Base-by-base conservation (phyloP, 2,797 vertebrate species). In the Chloroceryle amazona region DNA sequence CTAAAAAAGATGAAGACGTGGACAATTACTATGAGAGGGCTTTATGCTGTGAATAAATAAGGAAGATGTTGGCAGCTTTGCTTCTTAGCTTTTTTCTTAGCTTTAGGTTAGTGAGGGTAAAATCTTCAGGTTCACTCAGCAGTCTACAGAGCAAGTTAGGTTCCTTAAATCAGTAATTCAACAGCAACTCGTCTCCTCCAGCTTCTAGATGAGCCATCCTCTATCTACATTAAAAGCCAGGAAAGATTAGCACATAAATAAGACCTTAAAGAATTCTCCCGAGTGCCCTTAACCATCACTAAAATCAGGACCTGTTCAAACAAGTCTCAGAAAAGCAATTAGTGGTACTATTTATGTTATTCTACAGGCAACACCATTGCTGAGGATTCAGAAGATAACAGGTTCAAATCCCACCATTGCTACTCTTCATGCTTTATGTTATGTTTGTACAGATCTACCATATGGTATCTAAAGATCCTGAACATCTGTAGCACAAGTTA, bases 281-380 rank as follows among this genome's bases (percentile, higher is more conserved):
- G 66, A 70, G 71, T 57, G 67, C 41, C 71, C 62, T 88, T 49
- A 90, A 37, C 65, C 74, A 79, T 57, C 90, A 33, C 60, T 82
- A 71, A 84, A 90, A 82, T 49, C 86, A 72, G 9, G n/a, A 82
- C 54, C 67, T 61, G 39, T 70, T 57, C 57, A 92, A 71, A 80
- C 7, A 33, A 63, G 61, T 29, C 74, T 76, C 47, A 67, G 61
- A 87, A 92, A 96, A 89, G 81, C 74, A 93, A 82, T 87, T 92
- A 94, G 39, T 31, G 67, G 22, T 74, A 74, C 44, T 94, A 41
- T 89, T 96, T 67, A 31, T 46, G 63, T 67, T 44, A 49, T 49
- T 90, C 67, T 49, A 57, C 75, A 49, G 71, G 33, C 83, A 93
- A 60, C 71, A 66, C 31, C 37, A 80, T 70, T 78, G 73, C 78